A percentile compares a stretch with the other conserved stretches of the same genome.
These are phyloP conservation scores for Priapulus caudatus DNA, from an alignment of 2,888 invertebrate species.

Conservation along the genomic window DNA sequence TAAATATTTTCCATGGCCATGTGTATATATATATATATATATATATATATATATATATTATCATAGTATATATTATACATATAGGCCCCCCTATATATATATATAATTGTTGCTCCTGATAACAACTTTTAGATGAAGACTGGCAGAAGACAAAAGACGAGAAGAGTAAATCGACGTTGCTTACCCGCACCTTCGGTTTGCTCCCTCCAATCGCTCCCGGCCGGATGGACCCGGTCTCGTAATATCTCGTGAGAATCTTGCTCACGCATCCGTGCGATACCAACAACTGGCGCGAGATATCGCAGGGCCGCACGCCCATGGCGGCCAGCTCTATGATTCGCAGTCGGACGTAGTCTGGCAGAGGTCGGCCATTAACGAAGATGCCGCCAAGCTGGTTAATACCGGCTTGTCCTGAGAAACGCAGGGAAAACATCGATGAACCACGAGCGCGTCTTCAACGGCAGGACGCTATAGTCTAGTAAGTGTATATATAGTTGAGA, in stretches of 20 bases:
- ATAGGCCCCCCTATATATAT: not conserved
- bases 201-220: constrained; percentile 90
- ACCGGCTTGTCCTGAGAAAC: constrained; percentile 81
- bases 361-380: constrained; percentile 91
- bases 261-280: constrained; percentile 96
- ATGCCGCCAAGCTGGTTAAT: constrained; percentile 94
- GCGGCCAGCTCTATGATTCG: constrained; percentile 87
- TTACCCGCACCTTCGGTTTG: constrained; percentile 78
- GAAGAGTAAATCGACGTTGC: no score
- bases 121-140: no score
- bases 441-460: no score
- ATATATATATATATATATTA: not conserved
- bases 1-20: no score
- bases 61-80: not conserved
- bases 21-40: not conserved
- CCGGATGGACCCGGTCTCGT: constrained; percentile 89
- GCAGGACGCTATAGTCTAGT: no score
- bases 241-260: constrained; percentile 88
- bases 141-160: no score
- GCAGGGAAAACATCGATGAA: no score
- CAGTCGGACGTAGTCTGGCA: constrained; percentile 83
- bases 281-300: constrained; percentile 84
- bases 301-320: constrained; percentile 87
- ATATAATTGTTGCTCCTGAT: not conserved
- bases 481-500: no score